A percentile compares a stretch with the other conserved stretches of the same genome.
These are phyloP conservation scores for Nothoprocta perdicaria DNA, from an alignment of 2,113 vertebrate species.

Conservation along the genomic window DNA sequence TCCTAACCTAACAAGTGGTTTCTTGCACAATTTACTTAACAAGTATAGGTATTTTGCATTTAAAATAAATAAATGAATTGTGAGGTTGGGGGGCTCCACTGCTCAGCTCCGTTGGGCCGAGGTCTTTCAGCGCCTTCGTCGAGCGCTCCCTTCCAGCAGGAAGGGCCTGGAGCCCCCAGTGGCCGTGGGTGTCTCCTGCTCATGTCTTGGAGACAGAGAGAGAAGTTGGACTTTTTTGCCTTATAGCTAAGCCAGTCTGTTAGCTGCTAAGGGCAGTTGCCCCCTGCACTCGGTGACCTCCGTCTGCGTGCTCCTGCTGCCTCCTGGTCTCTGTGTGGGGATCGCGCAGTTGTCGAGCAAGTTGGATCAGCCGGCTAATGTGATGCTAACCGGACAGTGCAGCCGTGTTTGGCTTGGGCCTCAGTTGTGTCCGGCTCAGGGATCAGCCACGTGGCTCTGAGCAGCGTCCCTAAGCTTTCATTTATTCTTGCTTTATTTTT, in stretches of 20 bases:
- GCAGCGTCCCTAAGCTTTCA: background rate
- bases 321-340: background rate
- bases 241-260: background rate
- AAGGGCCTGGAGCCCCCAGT: background rate
- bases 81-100: background rate
- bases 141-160: background rate
- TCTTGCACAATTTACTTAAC: background rate
- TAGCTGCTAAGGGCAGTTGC: background rate
- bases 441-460: background rate
- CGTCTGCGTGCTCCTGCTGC: background rate
- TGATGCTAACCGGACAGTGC: accelerated
- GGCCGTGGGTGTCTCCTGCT: background rate
- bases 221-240: background rate
- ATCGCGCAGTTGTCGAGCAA: accelerated
- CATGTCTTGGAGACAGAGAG: background rate
- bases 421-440: too few species aligned
- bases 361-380: background rate
- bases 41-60: background rate
- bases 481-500: background rate
- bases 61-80: background rate
- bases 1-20: background rate
- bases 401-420: background rate
- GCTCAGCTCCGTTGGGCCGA: background rate
- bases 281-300: background rate
- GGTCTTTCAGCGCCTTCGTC: accelerated